Base-by-base conservation (phyloP, 1,140 invertebrate species). In the Sarcophaga bullata region DNA sequence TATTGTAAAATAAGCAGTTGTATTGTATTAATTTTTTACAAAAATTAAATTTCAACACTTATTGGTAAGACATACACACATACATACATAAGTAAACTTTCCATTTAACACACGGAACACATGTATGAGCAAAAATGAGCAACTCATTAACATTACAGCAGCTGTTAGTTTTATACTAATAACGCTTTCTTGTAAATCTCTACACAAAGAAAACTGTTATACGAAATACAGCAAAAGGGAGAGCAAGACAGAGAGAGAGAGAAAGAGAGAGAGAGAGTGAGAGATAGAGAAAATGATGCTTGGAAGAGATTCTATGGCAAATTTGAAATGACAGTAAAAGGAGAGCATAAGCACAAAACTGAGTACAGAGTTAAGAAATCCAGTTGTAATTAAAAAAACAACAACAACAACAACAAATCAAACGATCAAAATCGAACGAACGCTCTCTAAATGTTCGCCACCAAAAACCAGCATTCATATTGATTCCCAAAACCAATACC, bases 191-290 rank as follows among this genome's bases (percentile, higher is more conserved):
- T 58, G 54, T n/a, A 68, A 68, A 68, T 68, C 62, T 68, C 62
- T 68, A 68, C 62, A 68, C 25, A 68, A 68, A 17, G 17, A 68
- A 68, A 68, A 68, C 62, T 68, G 62, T 68, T 68, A 68, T 68
- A 68, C 17, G 7, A 8, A 11, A 15, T 6, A 15, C 0, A n/a
- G 50, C 13, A 52, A 19, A 17, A 68, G 17, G 62, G 7, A 19
- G 17, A 25, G 6, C 6, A 52, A 10, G 13, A 52, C 0, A 13
- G 50, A 52, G 13, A 52, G 8, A 13, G 50, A 52, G 13, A 52
- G 13, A 52, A 6, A 52, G 8, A 68, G 62, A 19, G 62, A 68
- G 4, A 37, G 1, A 37, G 1, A n/a, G n/a, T n/a, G 8, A 68
- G 62, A 19, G 62, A 68, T 2, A 37, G 1, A 37, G 1, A n/a